These are phyloP conservation scores for Typhlomys cinereus DNA, from an alignment of 2,113 vertebrate species.

Conservation along the genomic window DNA sequence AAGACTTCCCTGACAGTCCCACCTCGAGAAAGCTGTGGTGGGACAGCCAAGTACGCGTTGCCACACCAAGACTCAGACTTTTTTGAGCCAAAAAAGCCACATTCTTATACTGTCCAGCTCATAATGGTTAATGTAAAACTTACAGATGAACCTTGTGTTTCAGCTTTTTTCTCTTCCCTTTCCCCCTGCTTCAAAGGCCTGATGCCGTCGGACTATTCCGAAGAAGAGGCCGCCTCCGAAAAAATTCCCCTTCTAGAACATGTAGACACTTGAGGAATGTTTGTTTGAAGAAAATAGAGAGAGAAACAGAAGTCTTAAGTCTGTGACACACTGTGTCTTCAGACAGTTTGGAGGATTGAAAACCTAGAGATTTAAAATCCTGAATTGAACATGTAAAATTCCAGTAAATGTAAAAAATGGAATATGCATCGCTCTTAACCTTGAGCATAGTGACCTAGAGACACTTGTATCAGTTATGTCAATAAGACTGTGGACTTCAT, in stretches of 20 bases:
- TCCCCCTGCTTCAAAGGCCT: conserved; percentile 96
- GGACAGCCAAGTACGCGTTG: conserved; percentile 97
- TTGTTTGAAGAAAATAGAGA: conserved; percentile 94
- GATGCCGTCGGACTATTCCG: conserved; percentile 97
- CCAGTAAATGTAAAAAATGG: conserved; percentile 92
- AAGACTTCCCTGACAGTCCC: conserved; percentile 99
- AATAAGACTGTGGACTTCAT: conserved; percentile 93
- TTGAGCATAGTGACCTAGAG: conserved; percentile 94
- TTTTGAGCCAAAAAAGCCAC: conserved; percentile 93
- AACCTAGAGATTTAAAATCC: conserved; percentile 92
- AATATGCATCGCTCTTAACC: conserved; percentile 91
- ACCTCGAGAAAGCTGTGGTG: conserved; percentile 99
- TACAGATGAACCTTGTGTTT: conserved; percentile 99
- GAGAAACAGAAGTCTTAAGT: conserved; percentile 94
- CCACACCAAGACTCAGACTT: conserved; percentile 99
- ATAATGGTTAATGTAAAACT: conserved; percentile 96
- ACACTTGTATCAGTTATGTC: conserved; percentile 93
- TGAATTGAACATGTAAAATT: conserved; percentile 97
- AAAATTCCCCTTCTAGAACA: conserved; percentile 91
- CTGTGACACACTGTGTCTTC: conserved; percentile 91
- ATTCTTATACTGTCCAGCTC: conserved; percentile 95
- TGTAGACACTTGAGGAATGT: conserved; percentile 91
- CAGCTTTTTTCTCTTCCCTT: conserved; percentile 93
- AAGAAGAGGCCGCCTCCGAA: conserved; percentile 95
- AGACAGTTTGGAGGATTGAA: conserved; percentile 92